A percentile compares a stretch with the other conserved stretches of the same genome.
These are phyloP conservation scores for Parapristionchus giblindavisi DNA, from an alignment of 2,888 invertebrate species.

Conservation along the genomic window DNA sequence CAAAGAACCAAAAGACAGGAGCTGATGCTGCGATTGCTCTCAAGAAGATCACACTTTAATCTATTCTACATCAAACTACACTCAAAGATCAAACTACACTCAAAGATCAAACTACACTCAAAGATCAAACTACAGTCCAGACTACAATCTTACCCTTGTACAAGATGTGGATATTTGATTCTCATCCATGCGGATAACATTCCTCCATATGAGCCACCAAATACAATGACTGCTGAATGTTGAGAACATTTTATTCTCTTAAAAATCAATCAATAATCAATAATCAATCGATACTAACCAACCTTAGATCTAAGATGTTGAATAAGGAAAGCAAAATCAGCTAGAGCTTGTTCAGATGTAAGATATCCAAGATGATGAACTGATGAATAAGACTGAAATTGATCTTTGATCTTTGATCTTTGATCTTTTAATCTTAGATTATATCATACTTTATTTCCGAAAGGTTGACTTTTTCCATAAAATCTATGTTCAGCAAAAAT, in stretches of 20 bases:
- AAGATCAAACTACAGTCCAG: background rate
- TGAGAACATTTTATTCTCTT: conserved; percentile 64
- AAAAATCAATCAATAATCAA: background rate
- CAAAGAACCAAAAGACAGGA: conserved; percentile 87
- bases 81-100: background rate
- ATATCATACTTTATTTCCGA: conserved; percentile 76
- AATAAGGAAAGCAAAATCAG: conserved; percentile 87
- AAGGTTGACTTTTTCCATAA: conserved; percentile 89
- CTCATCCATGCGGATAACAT: conserved; percentile 95
- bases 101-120: background rate
- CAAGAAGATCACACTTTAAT: background rate
- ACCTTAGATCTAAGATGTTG: conserved; percentile 74
- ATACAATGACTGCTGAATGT: conserved; percentile 81
- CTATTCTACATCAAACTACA: background rate
- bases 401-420: background rate
- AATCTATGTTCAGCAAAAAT: conserved; percentile 95
- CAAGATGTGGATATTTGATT: conserved; percentile 90
- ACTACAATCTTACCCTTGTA: conserved; percentile 76
- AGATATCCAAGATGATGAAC: conserved; percentile 76
- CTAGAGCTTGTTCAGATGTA: conserved; percentile 88
- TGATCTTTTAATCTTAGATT: background rate
- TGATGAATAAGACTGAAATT: conserved; percentile 42
- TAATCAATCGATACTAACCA: background rate
- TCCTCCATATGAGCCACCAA: conserved; percentile 91
- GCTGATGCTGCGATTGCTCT: conserved; percentile 93